Conservation (phyloP, 2,797 vertebrate species). For the Sebastolobus altivelis region DNA sequence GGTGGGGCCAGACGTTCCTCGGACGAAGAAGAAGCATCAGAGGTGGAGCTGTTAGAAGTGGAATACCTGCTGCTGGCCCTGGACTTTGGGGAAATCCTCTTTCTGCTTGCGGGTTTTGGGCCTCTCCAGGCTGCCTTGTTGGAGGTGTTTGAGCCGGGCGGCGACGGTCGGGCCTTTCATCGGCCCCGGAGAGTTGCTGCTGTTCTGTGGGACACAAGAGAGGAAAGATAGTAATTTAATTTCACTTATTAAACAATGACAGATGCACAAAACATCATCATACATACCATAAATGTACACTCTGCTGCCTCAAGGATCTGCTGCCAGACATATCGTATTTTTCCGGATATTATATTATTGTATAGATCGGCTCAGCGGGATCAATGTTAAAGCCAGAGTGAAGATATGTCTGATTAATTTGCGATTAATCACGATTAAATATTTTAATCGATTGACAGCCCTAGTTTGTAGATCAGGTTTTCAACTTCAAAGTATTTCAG, state of each 20-base stretch:
- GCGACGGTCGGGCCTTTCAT: slow-evolving; percentile 90
- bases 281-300: not conserved
- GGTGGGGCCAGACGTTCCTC: slow-evolving; percentile 38
- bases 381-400: no score
- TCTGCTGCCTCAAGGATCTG: not conserved
- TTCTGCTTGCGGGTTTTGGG: slow-evolving; percentile 92
- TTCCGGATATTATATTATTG: not conserved
- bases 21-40: slow-evolving; percentile 44
- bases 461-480: no score
- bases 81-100: slow-evolving; percentile 93
- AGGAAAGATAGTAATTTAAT: not conserved
- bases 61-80: slow-evolving; percentile 97
- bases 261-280: not conserved
- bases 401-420: no score
- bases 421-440: no score
- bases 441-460: no score
- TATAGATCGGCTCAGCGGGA: no score
- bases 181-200: slow-evolving; percentile 87
- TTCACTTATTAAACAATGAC: not conserved
- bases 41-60: slow-evolving; percentile 82
- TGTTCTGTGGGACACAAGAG: slow-evolving; percentile 81
- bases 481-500: no score
- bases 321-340: not conserved
- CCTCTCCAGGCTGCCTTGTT: slow-evolving; percentile 93
- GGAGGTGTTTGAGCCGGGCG: slow-evolving; percentile 92